Base-by-base conservation (phyloP, 2,797 vertebrate species). In the Buphagus erythrorhynchus region DNA sequence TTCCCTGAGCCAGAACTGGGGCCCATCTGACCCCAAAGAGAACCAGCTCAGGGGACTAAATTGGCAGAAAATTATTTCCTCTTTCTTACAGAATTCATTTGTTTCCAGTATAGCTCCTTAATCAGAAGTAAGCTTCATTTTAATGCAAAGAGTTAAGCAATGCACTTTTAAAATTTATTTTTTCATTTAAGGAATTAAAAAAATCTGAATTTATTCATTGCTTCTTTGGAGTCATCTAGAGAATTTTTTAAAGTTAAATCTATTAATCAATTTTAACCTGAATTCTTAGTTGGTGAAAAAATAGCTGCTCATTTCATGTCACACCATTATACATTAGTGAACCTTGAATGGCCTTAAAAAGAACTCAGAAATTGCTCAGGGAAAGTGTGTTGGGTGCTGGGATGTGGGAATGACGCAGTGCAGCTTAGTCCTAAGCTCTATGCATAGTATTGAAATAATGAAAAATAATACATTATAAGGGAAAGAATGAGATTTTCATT, bases 401-500 rank as follows among this genome's bases (percentile, higher is more conserved):
- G 35, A 58, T 36, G n/a, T 62, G 52, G 57, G 62, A 91, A 63
- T 28, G 13, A 55, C 0, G 29, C 10, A 42, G 49, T 1, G 0
- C 43, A 84, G 31, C 20, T 57, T 25, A 76, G 43, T 40, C 21
- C 21, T 86, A 54, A 88, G 8, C 20, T 57, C 13, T 28, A 25
- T 4, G 3, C 25, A 43, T 3, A 45, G 9, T 5, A 92, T 0
- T 42, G 20, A 80, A 93, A 95, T n/a, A 16, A 78, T 38, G 29
- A 62, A 87, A 91, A 92, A 85, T 31, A 71, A 83, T 26, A 19
- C 16, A 48, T 17, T 65, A 9, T 29, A 77, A 77, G 15, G 43
- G 61, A 89, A 95, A 80, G 28, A 93, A 80, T 65, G 14, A 73
- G 6, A 63, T 67, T 73, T 88, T 61, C 6, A 26, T 86, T 79